These are phyloP conservation scores for Standfussiana lucernea DNA, from an alignment of 2,888 invertebrate genomes.

Conservation along the genomic window DNA sequence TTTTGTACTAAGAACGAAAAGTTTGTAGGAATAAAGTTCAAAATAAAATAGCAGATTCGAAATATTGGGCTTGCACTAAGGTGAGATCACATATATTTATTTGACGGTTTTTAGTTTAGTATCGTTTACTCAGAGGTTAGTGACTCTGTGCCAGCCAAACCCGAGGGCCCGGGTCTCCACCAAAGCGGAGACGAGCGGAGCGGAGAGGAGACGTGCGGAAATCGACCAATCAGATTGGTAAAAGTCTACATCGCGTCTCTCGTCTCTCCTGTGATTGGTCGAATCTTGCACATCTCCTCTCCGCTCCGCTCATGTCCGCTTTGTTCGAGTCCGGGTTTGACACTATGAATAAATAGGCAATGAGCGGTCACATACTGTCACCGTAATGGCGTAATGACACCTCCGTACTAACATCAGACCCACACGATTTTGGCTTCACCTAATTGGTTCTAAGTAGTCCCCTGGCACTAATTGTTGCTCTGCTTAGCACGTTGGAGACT, in stretches of 20 bases:
- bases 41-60: not conserved
- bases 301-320: too few relatives aligned
- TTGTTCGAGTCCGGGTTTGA: too few relatives aligned
- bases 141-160: not conserved
- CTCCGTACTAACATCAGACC: not conserved
- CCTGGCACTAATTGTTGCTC: conserved; percentile 11
- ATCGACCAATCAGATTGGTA: too few relatives aligned
- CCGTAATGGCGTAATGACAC: not conserved
- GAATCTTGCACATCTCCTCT: too few relatives aligned
- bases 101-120: not conserved
- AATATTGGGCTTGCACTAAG: not conserved
- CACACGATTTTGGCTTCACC: conserved; percentile 16
- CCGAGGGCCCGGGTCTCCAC: too few relatives aligned
- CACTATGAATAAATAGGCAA: not conserved
- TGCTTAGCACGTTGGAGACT: conserved; percentile 3
- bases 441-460: conserved; percentile 38
- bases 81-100: not conserved
- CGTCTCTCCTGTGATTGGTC: too few relatives aligned
- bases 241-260: too few relatives aligned
- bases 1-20: not conserved
- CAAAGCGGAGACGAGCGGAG: too few relatives aligned
- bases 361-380: conserved; percentile 7
- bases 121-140: not conserved
- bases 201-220: too few relatives aligned
- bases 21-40: not conserved